These are phyloP conservation scores for Montipora efflorescens DNA, from an alignment of 64 coral and sea anemone species.

Conservation along the genomic window DNA sequence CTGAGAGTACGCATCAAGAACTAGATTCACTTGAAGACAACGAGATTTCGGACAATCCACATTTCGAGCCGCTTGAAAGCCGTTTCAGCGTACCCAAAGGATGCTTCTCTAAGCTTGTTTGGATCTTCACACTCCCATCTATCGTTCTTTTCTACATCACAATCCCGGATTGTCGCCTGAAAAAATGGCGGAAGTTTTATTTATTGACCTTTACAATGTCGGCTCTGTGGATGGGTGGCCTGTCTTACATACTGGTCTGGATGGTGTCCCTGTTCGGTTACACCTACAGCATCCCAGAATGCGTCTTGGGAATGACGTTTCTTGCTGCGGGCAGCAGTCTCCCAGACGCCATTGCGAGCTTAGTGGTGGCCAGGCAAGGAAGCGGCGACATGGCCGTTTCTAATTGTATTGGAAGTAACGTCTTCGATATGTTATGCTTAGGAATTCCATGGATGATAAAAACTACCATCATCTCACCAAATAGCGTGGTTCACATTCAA, in stretches of 20 bases:
- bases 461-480: constrained; percentile 64
- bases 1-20: neutral
- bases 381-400: constrained; percentile 92
- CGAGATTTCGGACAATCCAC: constrained; percentile 12
- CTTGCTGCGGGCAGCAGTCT: constrained; percentile 93
- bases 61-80: constrained; percentile 7
- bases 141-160: constrained; percentile 72
- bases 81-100: constrained; percentile 62
- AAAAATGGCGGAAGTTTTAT: constrained; percentile 78
- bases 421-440: constrained; percentile 87
- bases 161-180: constrained; percentile 91
- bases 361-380: constrained; percentile 83
- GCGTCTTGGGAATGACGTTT: constrained; percentile 90
- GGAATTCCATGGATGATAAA: constrained; percentile 89
- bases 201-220: constrained; percentile 77
- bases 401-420: constrained; percentile 89
- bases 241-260: constrained; percentile 90
- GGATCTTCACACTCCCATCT: constrained; percentile 72
- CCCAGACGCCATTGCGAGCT: constrained; percentile 88
- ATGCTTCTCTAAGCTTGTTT: constrained; percentile 49
- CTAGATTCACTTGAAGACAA: constrained; percentile 8
- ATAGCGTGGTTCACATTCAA: constrained; percentile 52
- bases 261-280: constrained; percentile 89
- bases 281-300: constrained; percentile 88
- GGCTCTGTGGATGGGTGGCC: constrained; percentile 78